These are phyloP conservation scores for Scaeva pyrastri DNA, from an alignment of 2,888 invertebrate genomes.

Conservation along the genomic window DNA sequence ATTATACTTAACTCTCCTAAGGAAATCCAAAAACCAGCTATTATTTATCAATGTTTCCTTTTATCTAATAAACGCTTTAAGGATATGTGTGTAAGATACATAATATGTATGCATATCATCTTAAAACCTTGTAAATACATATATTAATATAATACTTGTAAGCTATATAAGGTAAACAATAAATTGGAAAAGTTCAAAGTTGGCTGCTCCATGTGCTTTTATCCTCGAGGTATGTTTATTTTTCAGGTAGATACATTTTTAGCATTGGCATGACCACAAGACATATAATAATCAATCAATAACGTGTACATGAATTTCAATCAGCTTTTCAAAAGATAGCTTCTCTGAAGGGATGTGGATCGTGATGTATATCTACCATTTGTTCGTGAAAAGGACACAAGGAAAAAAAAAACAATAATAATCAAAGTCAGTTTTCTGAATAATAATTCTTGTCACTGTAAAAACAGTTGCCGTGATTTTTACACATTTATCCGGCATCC, in stretches of 20 bases:
- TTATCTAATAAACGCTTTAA: too few relatives aligned
- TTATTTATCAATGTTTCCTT: too few relatives aligned
- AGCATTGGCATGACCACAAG: not conserved
- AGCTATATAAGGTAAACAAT: not conserved
- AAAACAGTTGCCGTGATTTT: too few relatives aligned
- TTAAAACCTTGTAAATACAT: too few relatives aligned
- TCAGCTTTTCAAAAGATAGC: not conserved
- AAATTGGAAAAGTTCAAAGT: not conserved
- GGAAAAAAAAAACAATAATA: not conserved
- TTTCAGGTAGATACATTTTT: not conserved
- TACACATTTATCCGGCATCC: too few relatives aligned
- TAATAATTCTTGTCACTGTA: not conserved
- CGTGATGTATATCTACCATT: not conserved
- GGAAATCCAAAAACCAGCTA: too few relatives aligned
- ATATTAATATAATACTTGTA: not conserved
- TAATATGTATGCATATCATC: too few relatives aligned
- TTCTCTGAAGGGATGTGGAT: not conserved
- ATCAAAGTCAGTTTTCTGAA: not conserved
- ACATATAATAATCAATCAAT: not conserved
- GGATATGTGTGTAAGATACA: too few relatives aligned
- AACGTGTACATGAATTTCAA: conserved; percentile 2
- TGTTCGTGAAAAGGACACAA: not conserved
- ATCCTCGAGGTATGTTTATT: not conserved
- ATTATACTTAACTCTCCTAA: too few relatives aligned
- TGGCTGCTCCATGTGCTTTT: conserved; percentile 3